Percentiles rank a stretch among this genome's conserved stretches.
Conservation (phyloP, 30 jellyfish, hydroid and myxozoan genomes). For the Pelagia noctiluca region DNA sequence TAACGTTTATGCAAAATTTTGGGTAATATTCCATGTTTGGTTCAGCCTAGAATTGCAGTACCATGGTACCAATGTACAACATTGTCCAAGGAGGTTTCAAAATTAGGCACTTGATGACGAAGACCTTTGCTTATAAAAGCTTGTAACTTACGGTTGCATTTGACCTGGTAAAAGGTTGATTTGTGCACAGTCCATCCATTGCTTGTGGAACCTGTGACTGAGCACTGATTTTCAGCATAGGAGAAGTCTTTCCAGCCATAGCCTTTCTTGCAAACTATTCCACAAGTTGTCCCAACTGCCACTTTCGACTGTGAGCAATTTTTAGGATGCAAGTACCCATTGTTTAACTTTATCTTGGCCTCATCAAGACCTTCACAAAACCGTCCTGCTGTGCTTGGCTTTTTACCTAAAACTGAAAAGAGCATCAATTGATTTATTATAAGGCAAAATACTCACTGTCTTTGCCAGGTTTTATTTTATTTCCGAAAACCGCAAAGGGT, state of each 20-base stretch:
- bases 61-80: too few species aligned
- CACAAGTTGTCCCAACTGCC: slow-evolving; percentile 33
- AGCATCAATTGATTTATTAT: too few species aligned
- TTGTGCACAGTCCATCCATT: not conserved
- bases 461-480: too few species aligned
- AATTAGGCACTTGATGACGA: not conserved
- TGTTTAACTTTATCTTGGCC: not conserved
- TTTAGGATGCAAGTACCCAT: slow-evolving; percentile 25
- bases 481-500: too few species aligned
- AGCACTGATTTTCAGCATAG: not conserved
- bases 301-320: slow-evolving; percentile 12
- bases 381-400: not conserved
- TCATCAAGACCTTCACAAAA: slow-evolving; percentile 44
- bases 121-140: too few species aligned
- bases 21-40: too few species aligned
- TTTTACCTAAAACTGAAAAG: too few species aligned
- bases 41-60: too few species aligned
- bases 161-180: not conserved
- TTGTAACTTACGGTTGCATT: slow-evolving; percentile 16
- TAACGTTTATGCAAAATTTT: too few species aligned
- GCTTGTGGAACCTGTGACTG: not conserved
- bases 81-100: too few species aligned
- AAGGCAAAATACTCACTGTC: too few species aligned
- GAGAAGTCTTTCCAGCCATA: slow-evolving; percentile 18
- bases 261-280: slow-evolving; percentile 39